Conservation (phyloP, 1,140 invertebrate genomes). For the Caenorhabditis remanei region DNA sequence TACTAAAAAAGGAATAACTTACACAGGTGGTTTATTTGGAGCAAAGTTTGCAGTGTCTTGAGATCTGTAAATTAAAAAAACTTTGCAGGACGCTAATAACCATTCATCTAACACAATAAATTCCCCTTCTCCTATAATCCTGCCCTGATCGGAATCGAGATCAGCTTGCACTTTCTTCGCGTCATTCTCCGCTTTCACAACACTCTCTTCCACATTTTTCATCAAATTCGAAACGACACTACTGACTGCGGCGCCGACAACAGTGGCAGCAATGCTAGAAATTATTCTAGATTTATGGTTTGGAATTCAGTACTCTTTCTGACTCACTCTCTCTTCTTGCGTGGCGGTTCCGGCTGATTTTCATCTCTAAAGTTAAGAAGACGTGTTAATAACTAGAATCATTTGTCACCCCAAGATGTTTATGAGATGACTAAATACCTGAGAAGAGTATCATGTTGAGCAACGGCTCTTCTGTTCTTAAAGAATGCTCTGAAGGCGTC, state of each 20-base stretch:
- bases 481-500: neutral
- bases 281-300: conserved; percentile 1
- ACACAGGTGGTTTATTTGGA: no score
- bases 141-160: neutral
- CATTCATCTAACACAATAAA: neutral
- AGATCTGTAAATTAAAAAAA: neutral
- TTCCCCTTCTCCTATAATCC: neutral
- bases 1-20: no score
- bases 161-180: neutral
- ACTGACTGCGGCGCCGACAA: conserved; percentile 46
- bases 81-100: neutral
- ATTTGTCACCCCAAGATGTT: neutral
- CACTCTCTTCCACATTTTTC: conserved; percentile 46
- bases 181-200: conserved; percentile 6
- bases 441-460: neutral
- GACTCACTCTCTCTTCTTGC: conserved; percentile 50
- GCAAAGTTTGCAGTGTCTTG: no score
- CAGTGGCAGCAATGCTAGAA: conserved; percentile 34
- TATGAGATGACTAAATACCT: neutral
- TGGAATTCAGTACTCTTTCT: neutral
- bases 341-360: neutral
- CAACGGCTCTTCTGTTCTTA: neutral
- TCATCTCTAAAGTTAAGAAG: neutral
- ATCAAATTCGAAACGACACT: conserved; percentile 42
- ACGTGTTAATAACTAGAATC: neutral